Percentiles rank a stretch among this genome's conserved stretches.
These are phyloP conservation scores for Onychomys leucogaster DNA, from an alignment of 2,797 vertebrate genomes.

Conservation along the genomic window DNA sequence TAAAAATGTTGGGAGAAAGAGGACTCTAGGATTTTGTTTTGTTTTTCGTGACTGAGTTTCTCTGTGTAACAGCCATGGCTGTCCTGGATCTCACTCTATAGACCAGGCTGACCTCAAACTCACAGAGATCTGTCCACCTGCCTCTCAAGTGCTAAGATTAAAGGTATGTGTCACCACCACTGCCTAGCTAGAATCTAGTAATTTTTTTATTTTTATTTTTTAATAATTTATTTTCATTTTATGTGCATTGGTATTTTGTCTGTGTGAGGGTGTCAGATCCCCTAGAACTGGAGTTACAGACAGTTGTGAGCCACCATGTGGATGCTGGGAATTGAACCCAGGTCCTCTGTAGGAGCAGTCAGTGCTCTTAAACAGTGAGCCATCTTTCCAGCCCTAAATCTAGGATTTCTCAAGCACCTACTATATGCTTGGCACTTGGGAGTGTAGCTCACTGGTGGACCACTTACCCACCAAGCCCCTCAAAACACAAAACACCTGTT, in stretches of 20 bases:
- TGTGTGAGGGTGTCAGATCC: too few relatives aligned
- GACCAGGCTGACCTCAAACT: not conserved
- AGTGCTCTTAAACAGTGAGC: too few relatives aligned
- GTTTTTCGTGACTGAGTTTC: not conserved
- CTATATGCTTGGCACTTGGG: not conserved
- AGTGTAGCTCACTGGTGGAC: not conserved
- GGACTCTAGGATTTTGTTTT: not conserved
- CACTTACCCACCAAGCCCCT: not conserved
- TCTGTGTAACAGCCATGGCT: not conserved
- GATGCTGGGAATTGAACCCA: too few relatives aligned
- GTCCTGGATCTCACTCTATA: not conserved
- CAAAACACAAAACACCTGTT: not conserved
- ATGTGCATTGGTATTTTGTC: too few relatives aligned
- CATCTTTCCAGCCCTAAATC: too few relatives aligned
- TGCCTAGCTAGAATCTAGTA: not conserved
- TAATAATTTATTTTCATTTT: too few relatives aligned
- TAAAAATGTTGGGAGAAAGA: not conserved
- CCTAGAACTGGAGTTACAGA: too few relatives aligned
- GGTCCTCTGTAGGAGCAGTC: too few relatives aligned
- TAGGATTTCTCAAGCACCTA: not conserved
- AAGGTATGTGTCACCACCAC: not conserved
- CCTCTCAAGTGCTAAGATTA: not conserved
- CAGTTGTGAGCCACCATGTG: too few relatives aligned
- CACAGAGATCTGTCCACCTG: not conserved
- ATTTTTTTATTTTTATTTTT: too few relatives aligned